Evolutionary conservation across 92 coral and sea anemone species (phyloP).

Genomic region (Meandrina meandrites): DNA sequence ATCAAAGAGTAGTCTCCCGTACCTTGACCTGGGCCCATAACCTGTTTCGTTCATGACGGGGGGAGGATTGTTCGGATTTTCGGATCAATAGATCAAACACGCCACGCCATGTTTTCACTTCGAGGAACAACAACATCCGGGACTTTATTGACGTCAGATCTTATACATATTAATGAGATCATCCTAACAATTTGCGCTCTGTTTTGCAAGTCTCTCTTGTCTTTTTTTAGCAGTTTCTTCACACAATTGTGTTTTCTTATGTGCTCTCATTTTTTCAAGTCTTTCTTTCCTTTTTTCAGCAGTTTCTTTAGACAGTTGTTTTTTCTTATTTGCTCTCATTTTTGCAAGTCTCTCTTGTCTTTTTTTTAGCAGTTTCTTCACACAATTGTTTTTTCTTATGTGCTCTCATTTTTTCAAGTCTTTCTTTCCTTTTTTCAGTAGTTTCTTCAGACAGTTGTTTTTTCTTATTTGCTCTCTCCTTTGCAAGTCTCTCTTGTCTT

Average conservation of each 20-base stretch:
- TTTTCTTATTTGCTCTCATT: conserved; percentile 27
- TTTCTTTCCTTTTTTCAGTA: conserved; percentile 34
- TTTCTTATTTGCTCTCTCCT: conserved; percentile 23
- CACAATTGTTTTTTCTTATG: conserved; percentile 1
- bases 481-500: conserved; percentile 52
- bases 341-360: conserved; percentile 44
- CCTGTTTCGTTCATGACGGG: no score
- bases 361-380: conserved; percentile 29
- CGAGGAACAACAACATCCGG: no score
- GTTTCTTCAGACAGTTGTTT: conserved; percentile 14
- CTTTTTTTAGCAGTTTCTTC: conserved; percentile 1
- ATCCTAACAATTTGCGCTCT: no score
- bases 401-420: conserved; percentile 45
- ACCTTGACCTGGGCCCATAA: no score
- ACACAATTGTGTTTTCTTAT: neutral
- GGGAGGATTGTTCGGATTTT: no score
- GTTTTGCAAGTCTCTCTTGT: no score
- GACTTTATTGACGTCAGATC: no score
- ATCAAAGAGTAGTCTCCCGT: no score
- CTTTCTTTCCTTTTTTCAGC: conserved; percentile 30
- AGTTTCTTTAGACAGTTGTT: conserved; percentile 19
- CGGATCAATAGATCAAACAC: no score
- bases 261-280: neutral
- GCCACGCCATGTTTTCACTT: no score
- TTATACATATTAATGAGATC: no score